phyloP scores from a whole-genome alignment of 2,888 invertebrate genomes.

The Incurvaria masculella region DNA sequence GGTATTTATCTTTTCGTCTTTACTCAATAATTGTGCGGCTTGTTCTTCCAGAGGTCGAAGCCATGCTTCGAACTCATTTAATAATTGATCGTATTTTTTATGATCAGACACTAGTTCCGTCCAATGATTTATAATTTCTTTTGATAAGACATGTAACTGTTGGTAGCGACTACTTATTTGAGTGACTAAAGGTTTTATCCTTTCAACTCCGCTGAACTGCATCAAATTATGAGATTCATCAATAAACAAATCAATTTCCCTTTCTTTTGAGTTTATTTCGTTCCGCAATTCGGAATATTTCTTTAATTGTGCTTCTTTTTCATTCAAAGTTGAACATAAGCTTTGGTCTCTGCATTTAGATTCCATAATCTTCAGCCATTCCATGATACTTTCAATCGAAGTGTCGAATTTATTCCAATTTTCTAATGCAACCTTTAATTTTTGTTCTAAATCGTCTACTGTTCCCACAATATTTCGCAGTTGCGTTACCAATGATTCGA shows the following conservation, averaged over 20 bases:
- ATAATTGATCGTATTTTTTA: slow-evolving; percentile 70
- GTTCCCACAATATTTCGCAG: slow-evolving; percentile 65
- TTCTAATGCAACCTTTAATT: slow-evolving; percentile 68
- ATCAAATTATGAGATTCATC: slow-evolving; percentile 86
- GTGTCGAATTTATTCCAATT: slow-evolving; percentile 89
- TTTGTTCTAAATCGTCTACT: slow-evolving; percentile 66
- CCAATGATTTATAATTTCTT: slow-evolving; percentile 84
- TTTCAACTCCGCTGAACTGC: slow-evolving; percentile 79
- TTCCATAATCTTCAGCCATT: slow-evolving; percentile 86
- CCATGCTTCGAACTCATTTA: slow-evolving; percentile 74
- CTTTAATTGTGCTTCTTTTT: slow-evolving; percentile 74
- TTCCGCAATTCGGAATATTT: slow-evolving; percentile 72
- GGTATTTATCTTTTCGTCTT: slow-evolving; percentile 62
- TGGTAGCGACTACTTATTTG: slow-evolving; percentile 90
- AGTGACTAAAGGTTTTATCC: slow-evolving; percentile 80
- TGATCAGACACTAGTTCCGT: slow-evolving; percentile 82
- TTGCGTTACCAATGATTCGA: slow-evolving; percentile 64
- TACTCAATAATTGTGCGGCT: slow-evolving; percentile 58
- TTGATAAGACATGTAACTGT: slow-evolving; percentile 72
- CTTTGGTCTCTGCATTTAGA: slow-evolving; percentile 82
- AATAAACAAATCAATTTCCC: slow-evolving; percentile 82
- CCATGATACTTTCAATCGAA: slow-evolving; percentile 73
- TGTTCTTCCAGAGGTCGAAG: slow-evolving; percentile 70
- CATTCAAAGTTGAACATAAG: slow-evolving; percentile 73
- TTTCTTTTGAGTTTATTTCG: slow-evolving; percentile 74